A percentile compares a stretch with the other conserved stretches of the same genome.
Conservation (phyloP, 2,797 vertebrate species). For the Allobates femoralis region DNA sequence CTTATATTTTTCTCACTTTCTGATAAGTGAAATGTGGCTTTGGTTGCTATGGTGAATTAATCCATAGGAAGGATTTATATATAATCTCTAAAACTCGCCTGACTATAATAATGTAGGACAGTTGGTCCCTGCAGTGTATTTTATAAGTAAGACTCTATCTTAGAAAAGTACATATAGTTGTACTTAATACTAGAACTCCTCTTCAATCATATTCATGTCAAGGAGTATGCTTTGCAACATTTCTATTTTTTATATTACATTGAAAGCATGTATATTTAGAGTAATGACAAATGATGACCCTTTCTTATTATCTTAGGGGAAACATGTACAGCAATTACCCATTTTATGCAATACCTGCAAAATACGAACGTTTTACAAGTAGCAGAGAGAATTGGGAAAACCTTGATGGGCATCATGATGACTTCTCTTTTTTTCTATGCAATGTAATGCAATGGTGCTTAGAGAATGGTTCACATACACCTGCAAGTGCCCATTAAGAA, state of each 20-base stretch:
- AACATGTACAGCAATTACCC: neutral
- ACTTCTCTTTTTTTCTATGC: neutral
- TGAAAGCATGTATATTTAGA: neutral
- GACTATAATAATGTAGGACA: conserved; percentile 44
- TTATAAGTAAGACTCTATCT: conserved; percentile 17
- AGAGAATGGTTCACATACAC: neutral
- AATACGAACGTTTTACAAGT: neutral
- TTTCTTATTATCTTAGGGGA: neutral
- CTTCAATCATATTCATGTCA: neutral
- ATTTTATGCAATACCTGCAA: neutral
- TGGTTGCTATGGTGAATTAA: conserved; percentile 53
- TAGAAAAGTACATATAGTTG: conserved; percentile 11
- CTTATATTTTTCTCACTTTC: conserved; percentile 26
- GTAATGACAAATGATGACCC: neutral
- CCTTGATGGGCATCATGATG: neutral
- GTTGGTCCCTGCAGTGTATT: conserved; percentile 33
- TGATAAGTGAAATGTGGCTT: conserved; percentile 35
- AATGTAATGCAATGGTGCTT: neutral
- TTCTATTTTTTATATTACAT: neutral
- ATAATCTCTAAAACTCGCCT: conserved; percentile 42
- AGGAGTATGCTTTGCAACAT: neutral
- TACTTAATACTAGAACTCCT: neutral
- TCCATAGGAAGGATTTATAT: conserved; percentile 49
- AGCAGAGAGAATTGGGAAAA: neutral
- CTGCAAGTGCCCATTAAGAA: neutral